Conservation (phyloP, 2,797 vertebrate genomes). For the Phalloptychus januarius region DNA sequence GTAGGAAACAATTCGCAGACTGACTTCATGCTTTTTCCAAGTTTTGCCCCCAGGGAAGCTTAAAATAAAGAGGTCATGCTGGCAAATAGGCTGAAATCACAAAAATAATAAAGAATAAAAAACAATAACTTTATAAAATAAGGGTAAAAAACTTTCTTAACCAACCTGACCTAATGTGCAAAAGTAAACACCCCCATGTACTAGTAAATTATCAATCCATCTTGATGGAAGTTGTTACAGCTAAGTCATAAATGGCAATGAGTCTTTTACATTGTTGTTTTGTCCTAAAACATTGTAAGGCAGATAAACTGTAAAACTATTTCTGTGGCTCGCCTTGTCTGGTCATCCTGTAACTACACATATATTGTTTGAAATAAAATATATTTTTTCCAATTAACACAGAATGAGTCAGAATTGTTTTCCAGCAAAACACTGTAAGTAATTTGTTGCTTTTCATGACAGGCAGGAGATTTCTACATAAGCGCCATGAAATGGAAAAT, state of each 20-base stretch:
- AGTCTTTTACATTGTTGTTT: too few relatives aligned
- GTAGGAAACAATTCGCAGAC: background rate
- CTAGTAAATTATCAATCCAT: too few relatives aligned
- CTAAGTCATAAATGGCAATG: too few relatives aligned
- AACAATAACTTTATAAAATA: too few relatives aligned
- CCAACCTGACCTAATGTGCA: too few relatives aligned
- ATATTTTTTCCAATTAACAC: background rate
- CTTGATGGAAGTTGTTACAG: too few relatives aligned
- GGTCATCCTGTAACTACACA: background rate
- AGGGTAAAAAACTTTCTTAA: too few relatives aligned
- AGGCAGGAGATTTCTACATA: conserved; percentile 43
- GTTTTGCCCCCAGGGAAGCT: background rate
- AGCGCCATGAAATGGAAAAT: conserved; percentile 29
- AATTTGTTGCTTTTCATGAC: background rate
- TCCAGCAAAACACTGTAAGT: background rate
- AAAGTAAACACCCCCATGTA: too few relatives aligned
- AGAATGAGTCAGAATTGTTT: background rate
- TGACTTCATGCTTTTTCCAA: background rate
- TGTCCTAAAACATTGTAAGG: background rate
- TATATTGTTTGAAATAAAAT: background rate
- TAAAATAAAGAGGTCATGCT: background rate
- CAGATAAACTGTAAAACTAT: background rate
- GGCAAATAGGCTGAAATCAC: background rate
- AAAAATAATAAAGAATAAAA: background rate
- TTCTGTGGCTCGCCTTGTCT: background rate